Percentiles rank a stretch among this genome's conserved stretches.
phyloP scores from a whole-genome alignment of 2,113 vertebrate genomes.

The Gymnogyps californianus region DNA sequence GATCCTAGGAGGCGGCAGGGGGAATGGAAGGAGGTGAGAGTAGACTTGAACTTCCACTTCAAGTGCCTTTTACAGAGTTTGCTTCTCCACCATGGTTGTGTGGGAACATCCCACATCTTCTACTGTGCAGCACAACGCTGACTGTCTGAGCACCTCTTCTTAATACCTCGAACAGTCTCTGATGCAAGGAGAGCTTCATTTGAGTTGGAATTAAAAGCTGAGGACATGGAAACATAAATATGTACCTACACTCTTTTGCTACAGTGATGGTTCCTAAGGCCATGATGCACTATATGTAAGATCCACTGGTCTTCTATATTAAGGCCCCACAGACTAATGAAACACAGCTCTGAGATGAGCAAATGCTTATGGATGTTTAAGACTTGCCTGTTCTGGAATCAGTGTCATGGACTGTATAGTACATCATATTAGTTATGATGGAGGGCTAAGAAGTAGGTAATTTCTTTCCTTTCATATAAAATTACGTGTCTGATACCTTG shows the following conservation, averaged over 20 bases:
- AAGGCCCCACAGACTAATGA: not conserved
- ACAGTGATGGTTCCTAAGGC: not conserved
- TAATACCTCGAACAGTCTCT: not conserved
- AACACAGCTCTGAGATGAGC: not conserved
- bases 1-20: not conserved
- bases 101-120: not conserved
- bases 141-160: not conserved
- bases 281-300: not conserved
- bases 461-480: not conserved
- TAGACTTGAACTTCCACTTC: not conserved
- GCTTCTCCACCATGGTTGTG: not conserved
- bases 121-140: not conserved
- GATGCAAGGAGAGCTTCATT: not conserved
- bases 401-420: not conserved
- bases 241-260: not conserved
- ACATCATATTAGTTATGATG: not conserved
- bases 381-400: not conserved
- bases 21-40: not conserved
- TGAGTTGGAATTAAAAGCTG: not conserved
- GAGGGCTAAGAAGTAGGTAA: not conserved
- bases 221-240: not conserved
- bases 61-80: not conserved
- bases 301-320: not conserved
- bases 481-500: not conserved
- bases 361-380: not conserved